Base-by-base conservation (phyloP, 2,113 vertebrate genomes). In the Lanius collurio region DNA sequence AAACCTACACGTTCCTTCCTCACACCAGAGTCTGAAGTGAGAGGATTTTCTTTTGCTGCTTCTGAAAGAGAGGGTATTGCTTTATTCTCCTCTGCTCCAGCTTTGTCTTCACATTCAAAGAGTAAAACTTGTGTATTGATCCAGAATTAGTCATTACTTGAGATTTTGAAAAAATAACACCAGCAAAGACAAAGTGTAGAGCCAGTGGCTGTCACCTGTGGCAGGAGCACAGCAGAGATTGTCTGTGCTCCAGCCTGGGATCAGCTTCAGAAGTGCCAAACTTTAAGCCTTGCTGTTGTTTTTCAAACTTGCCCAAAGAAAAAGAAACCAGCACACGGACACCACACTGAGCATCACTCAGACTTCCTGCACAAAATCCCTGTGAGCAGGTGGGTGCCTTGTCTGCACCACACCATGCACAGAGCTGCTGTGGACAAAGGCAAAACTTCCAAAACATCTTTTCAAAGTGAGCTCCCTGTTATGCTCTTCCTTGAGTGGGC, bases 341-440 rank as follows among this genome's bases (percentile, higher is more conserved):
- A 56, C 13, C 17, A 1, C 1, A 0, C 71, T 31, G 53, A 68
- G 26, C 21, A 3, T 64, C 8, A 0, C 47, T 46, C 13, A 3
- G 12, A 1, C 1, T 19, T 44, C 63, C 81, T 69, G 53, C 12
- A 33, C 31, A 55, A 50, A 1, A 52, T 67, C 41, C 56, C n/a
- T 47, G 13, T 30, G 62, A 55, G 1, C 10, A 12, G 46, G 15
- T 1, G 8, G 35, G 27, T 68, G 53, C 41, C 59, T 46, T 20
- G 26, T 20, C 30, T 52, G 20, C 44, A 17, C 26, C 65, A 9
- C n/a, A 3, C 30, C 10, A 0, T 1, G 26, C 21, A 0, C 4
- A 15, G 33, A 47, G 59, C 83, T 12, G 2, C 41, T 33, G 18
- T 27, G 49, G 16, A 41, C 15, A 16, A 19, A 49, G 44, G 31